Conservation (phyloP, 2,113 vertebrate genomes). For the Actenoides lindsayi region DNA sequence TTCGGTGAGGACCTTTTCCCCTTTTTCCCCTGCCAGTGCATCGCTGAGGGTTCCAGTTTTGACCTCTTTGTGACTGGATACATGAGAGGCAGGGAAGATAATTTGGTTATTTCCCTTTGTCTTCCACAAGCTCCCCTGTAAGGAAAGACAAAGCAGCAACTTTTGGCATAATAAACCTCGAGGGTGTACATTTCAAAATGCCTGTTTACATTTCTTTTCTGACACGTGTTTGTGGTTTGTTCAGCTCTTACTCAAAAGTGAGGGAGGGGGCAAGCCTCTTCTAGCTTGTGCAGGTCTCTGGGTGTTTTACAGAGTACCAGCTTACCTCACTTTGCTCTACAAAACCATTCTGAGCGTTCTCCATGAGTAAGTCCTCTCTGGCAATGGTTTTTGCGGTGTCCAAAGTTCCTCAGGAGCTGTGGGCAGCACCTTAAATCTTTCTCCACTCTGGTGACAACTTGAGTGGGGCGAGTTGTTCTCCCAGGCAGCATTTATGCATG, state of each 20-base stretch:
- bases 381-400: neutral
- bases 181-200: neutral
- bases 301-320: neutral
- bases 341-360: neutral
- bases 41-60: neutral
- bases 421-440: neutral
- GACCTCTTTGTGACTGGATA: neutral
- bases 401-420: neutral
- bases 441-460: neutral
- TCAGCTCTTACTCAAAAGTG: neutral
- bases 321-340: neutral
- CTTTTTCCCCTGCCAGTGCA: neutral
- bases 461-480: neutral
- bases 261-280: neutral
- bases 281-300: neutral
- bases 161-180: neutral
- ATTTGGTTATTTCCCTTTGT: neutral
- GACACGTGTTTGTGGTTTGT: neutral
- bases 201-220: neutral
- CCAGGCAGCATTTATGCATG: rapidly evolving
- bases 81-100: neutral
- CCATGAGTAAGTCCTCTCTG: neutral
- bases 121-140: neutral
- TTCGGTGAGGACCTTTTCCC: neutral
- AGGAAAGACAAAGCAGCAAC: neutral